Evolutionary conservation across 2,113 vertebrate genomes (phyloP), one percentile per base, ranked within the genome.

Genomic region (Corythoichthys intestinalis): DNA sequence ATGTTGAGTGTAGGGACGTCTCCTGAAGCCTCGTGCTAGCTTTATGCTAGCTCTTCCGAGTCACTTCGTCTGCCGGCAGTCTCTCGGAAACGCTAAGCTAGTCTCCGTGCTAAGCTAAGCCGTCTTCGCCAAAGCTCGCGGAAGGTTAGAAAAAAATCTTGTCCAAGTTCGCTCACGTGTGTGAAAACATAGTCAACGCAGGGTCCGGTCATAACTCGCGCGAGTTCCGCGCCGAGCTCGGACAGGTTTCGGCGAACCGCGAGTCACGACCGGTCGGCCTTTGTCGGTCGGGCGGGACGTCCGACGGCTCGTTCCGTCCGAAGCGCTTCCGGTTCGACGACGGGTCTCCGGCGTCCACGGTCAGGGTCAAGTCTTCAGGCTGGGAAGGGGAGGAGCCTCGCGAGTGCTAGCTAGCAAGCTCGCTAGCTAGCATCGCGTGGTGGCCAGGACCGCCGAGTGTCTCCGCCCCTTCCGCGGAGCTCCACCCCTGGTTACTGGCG

Each of bases 401-500:
- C 62, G 14, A 48, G 46, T 34, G 44, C 59, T 28, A 28, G 39
- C 39, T 76, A 76, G 77, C 53, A 3, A 56, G 56, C 54, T 13
- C 3, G 59, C 41, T 44, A 9, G 39, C 61, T 63, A 63, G 44
- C 61, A 63, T 47, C 61, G 61, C 61, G 61, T 63, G 44, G 61
- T 63, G 44, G 41, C 44, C 10, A 63, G 61, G 44, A 48, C 39
- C 9, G 39, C 8, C 13, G 44, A 63, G 41, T 47, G 48, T n/a
- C 79, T 74, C 87, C 74, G 34, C 74, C 75, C 75, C 66, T 76
- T 82, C 66, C 71, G 77, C 70, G 47, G n/a, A 37, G 83, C 74
- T 79, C 82, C 79, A 35, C 78, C 85, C 37, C 66, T 44, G 44
- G 83, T 83, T 90, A 93, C 56, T 92, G 92, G 82, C 91, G 96